phyloP scores from a whole-genome alignment of 2,797 vertebrate species.

The Myotis daubentonii region DNA sequence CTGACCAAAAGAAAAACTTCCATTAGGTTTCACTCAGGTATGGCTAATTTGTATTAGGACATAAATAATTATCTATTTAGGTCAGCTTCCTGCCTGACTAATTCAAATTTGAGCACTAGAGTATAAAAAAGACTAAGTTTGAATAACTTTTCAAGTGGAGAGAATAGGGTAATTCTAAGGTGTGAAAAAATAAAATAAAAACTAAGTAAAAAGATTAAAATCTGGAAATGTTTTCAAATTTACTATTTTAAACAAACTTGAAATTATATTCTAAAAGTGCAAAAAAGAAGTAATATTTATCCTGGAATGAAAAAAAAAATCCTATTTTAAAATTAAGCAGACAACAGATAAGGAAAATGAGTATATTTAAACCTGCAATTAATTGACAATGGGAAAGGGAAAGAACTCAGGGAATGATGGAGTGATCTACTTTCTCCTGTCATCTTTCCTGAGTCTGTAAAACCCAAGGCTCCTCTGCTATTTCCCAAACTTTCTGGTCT shows the following conservation, averaged over 20 bases:
- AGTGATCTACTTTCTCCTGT: neutral
- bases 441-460: neutral
- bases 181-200: neutral
- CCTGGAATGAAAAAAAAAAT: neutral
- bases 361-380: neutral
- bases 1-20: neutral
- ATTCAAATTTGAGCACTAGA: neutral
- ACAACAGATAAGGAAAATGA: neutral
- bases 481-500: neutral
- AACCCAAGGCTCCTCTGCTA: neutral
- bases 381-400: neutral
- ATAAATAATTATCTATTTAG: neutral
- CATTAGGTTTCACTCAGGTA: neutral
- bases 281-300: neutral
- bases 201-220: neutral
- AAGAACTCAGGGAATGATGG: neutral
- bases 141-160: neutral
- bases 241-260: neutral
- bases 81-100: neutral
- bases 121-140: neutral
- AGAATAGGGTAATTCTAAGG: neutral
- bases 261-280: neutral
- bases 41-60: neutral
- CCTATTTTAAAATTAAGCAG: neutral
- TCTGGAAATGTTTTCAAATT: neutral